Conservation (phyloP, 2,888 invertebrate species). For the Mythimna impura region DNA sequence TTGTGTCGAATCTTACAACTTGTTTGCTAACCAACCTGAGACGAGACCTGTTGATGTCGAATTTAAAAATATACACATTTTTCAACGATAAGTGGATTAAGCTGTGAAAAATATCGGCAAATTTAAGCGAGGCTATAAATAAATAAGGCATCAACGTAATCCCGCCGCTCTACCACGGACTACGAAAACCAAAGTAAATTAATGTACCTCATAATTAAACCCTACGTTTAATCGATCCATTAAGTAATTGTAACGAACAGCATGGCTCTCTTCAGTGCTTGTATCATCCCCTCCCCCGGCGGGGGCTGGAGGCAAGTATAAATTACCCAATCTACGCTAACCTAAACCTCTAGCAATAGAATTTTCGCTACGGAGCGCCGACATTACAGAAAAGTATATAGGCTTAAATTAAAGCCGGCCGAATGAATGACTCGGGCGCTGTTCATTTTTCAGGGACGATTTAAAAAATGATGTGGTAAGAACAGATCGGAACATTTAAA, state of each 20-base stretch:
- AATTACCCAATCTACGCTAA: slow-evolving; percentile 89
- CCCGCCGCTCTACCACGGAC: slow-evolving; percentile 57
- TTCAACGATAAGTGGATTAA: slow-evolving; percentile 60
- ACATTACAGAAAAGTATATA: slow-evolving; percentile 85
- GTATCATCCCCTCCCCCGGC: slow-evolving; percentile 75
- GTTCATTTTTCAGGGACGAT: slow-evolving; percentile 62
- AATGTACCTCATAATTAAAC: slow-evolving; percentile 81
- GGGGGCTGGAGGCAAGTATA: slow-evolving; percentile 86
- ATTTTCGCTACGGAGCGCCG: slow-evolving; percentile 84
- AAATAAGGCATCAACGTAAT: slow-evolving; percentile 65
- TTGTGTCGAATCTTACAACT: slow-evolving; percentile 68
- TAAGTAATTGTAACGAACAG: slow-evolving; percentile 87
- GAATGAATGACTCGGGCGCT: slow-evolving; percentile 78
- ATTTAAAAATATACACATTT: slow-evolving; percentile 50
- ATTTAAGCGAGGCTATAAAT: slow-evolving; percentile 63
- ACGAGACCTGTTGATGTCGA: slow-evolving; percentile 66
- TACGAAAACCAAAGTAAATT: slow-evolving; percentile 71
- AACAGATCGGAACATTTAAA: slow-evolving; percentile 66
- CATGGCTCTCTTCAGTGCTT: slow-evolving; percentile 81
- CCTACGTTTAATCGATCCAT: slow-evolving; percentile 85
- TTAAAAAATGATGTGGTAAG: slow-evolving; percentile 56
- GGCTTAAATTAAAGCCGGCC: slow-evolving; percentile 82
- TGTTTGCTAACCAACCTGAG: slow-evolving; percentile 61
- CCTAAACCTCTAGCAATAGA: slow-evolving; percentile 87
- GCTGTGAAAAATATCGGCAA: slow-evolving; percentile 59